Base-by-base conservation (phyloP, 2,797 vertebrate species). In the Artibeus lituratus region DNA sequence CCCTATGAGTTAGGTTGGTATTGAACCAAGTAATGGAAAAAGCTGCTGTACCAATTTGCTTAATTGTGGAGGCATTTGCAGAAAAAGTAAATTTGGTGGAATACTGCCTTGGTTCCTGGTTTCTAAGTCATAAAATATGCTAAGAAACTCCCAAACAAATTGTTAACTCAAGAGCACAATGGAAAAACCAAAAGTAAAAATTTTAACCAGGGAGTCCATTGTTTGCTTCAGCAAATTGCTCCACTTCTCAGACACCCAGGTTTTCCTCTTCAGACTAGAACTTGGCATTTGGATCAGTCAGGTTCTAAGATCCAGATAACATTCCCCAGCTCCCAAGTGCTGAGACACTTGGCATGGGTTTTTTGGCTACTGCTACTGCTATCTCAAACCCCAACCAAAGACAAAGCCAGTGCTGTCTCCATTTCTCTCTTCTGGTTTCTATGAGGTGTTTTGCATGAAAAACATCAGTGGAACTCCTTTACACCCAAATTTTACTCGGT, bases 181-280 rank as follows among this genome's bases (percentile, higher is more conserved):
- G 24, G 47, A 84, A 87, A n/a, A 37, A 12, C 26, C 32, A 81
- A 22, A 14, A n/a, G 11, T 77, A 26, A 55, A 77, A 49, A 44
- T 90, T 96, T 91, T 77, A 76, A 88, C n/a, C 37, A 35, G 21
- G 32, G 26, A 85, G 21, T 35, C 19, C 10, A 76, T 18, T 81
- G 39, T 92, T 80, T 74, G 12, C 14, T 42, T 93, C 42, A 85
- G 11, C 37, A 74, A 82, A 85, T 74, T 21, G 39, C 18, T 96
- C 15, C 47, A 59, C 62, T 87, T 82, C 90, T 95, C 90, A 96
- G 44, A 65, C 32, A 77, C 14, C 14, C 29, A 47, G 5, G 32
- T 94, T 90, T 94, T 73, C n/a, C 62, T 49, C 78, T 94, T 95
- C 51, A 92, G 59, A 62, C 92, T 59, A 88, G 32, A 94, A 92